phyloP scores from a whole-genome alignment of 2,888 invertebrate species.

The Tetropium fuscum region DNA sequence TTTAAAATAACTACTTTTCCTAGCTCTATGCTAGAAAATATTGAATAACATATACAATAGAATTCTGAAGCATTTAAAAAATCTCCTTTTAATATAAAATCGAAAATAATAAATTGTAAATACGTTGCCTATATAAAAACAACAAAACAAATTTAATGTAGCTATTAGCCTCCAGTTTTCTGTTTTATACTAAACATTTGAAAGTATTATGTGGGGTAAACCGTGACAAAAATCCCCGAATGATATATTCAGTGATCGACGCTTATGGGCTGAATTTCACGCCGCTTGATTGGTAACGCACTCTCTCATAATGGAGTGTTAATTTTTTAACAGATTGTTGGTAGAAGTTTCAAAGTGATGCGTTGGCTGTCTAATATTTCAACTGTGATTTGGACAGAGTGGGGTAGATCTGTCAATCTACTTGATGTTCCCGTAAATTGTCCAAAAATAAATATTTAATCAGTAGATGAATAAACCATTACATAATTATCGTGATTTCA shows the following conservation, averaged over 20 bases:
- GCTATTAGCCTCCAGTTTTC: too few species aligned
- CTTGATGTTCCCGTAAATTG: slow-evolving; percentile 51
- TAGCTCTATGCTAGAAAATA: too few species aligned
- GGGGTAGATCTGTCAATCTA: slow-evolving; percentile 54
- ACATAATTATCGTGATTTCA: slow-evolving; percentile 37
- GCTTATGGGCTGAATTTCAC: slow-evolving; percentile 32
- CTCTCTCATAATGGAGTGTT: slow-evolving; percentile 60
- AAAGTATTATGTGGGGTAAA: too few species aligned
- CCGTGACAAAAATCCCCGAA: too few species aligned
- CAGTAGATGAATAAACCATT: slow-evolving; percentile 45
- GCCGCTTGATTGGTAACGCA: slow-evolving; percentile 55
- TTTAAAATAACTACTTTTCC: too few species aligned
- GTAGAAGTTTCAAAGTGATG: slow-evolving; percentile 55
- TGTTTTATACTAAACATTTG: too few species aligned
- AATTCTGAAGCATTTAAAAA: too few species aligned
- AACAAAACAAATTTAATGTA: too few species aligned
- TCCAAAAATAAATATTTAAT: slow-evolving; percentile 49
- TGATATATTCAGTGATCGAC: slow-evolving; percentile 11
- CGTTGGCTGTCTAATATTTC: slow-evolving; percentile 44
- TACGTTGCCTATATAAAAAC: too few species aligned
- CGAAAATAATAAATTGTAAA: too few species aligned
- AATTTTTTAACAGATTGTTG: slow-evolving; percentile 60
- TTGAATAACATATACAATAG: too few species aligned
- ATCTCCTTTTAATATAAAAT: too few species aligned
- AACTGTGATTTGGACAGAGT: slow-evolving; percentile 29